Percentiles rank a stretch among this genome's conserved stretches.
phyloP scores from a whole-genome alignment of 2,888 invertebrate genomes.

The Microctonus hyperodae region DNA sequence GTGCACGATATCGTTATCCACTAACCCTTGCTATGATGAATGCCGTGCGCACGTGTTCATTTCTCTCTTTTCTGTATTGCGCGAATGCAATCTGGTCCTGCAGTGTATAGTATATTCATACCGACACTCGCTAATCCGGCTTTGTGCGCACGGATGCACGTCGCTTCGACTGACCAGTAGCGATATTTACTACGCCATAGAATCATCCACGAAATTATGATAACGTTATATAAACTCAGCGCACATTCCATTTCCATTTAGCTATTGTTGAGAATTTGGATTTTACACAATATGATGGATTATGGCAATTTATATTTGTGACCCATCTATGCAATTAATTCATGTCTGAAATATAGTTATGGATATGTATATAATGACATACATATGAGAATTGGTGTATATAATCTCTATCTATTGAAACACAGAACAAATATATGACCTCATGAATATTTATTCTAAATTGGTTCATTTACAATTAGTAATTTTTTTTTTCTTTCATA shows the following conservation, averaged over 20 bases:
- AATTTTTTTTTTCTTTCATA: too few relatives aligned
- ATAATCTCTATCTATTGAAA: too few relatives aligned
- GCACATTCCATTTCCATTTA: background rate
- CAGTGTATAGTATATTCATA: background rate
- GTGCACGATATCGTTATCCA: conserved; percentile 15
- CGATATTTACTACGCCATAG: background rate
- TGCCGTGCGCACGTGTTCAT: conserved; percentile 1
- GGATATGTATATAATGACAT: background rate
- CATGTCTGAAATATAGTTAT: background rate
- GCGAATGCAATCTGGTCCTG: conserved; percentile 5
- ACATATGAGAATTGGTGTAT: too few relatives aligned
- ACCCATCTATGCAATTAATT: background rate
- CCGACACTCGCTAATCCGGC: conserved; percentile 23
- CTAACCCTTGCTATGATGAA: conserved; percentile 25
- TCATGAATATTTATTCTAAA: too few relatives aligned
- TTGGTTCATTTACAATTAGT: too few relatives aligned
- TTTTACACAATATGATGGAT: background rate
- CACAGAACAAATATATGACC: too few relatives aligned
- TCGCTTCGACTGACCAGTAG: conserved; percentile 4
- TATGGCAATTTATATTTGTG: background rate
- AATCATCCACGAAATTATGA: conserved; percentile 26
- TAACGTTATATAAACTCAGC: conserved; percentile 11
- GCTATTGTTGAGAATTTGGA: background rate
- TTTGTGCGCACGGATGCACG: conserved; percentile 17
- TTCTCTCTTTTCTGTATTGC: conserved; percentile 1